These are phyloP conservation scores for Didymodactylos carnosus DNA, from an alignment of 2,888 invertebrate species.

Conservation along the genomic window DNA sequence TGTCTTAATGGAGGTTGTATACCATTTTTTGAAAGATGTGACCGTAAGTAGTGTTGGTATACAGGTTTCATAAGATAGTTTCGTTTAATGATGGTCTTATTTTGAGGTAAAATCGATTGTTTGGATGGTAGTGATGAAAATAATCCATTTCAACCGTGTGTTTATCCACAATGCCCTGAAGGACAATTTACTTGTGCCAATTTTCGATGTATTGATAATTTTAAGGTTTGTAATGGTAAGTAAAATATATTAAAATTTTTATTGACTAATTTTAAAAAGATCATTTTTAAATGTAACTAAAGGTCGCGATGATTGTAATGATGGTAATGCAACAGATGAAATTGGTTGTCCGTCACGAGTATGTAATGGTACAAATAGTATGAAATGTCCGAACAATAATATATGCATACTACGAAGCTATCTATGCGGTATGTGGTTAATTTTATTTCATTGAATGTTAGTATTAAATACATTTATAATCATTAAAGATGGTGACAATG, in stretches of 20 bases:
- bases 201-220: not conserved
- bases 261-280: not conserved
- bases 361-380: conserved; percentile 68
- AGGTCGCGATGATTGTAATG: conserved; percentile 10
- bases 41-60: conserved; percentile 17
- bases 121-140: conserved; percentile 79
- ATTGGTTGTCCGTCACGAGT: conserved; percentile 37
- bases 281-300: not conserved
- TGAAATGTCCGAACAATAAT: conserved; percentile 72
- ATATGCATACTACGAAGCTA: conserved; percentile 46
- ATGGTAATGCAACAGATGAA: conserved; percentile 14
- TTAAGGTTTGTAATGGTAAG: conserved; percentile 1
- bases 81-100: not conserved
- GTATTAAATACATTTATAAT: not conserved
- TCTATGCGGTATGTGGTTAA: conserved; percentile 2
- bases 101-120: conserved; percentile 46
- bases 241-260: not conserved
- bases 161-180: conserved; percentile 13
- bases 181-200: conserved; percentile 12
- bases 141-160: conserved; percentile 40
- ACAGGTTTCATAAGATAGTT: not conserved
- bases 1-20: conserved; percentile 31
- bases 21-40: conserved; percentile 25
- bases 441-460: not conserved
- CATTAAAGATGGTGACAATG: conserved; percentile 4